Base-by-base conservation (phyloP, 1,140 invertebrate genomes). In the Episyrphus balteatus region DNA sequence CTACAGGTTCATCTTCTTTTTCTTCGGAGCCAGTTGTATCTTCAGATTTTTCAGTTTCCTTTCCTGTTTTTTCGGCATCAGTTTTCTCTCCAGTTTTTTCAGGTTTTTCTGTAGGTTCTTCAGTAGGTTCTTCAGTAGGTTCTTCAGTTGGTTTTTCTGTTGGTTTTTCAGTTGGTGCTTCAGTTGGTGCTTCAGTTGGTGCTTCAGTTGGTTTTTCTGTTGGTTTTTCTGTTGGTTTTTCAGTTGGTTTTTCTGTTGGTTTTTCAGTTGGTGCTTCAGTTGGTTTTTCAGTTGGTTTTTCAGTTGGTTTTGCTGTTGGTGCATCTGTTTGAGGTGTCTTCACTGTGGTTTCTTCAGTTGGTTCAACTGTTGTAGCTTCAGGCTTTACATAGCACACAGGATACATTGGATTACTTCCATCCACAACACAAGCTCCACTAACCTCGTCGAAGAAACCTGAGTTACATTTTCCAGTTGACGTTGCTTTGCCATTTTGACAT, bases 391-490 rank as follows among this genome's bases (percentile, higher is more conserved):
- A 26, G 21, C 21, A 26, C 21, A 26, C 21, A 26, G 21, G 21
- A 8, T 26, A 26, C 21, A 5, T 8, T 8, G 21, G 21, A 26
- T 26, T 26, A 26, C 8, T 8, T 26, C 21, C 21, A 26, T 26
- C 8, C 8, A 5, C 3, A 3, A 26, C 21, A 33, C 39, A 42
- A 44, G 50, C 40, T 5, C 49, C 54, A 8, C 7, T 9, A 14
- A 32, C 13, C 31, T 59, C 57, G 37, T 58, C 48, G 40, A 59
- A 59, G 41, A 39, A 58, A 2, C 33, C 41, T 2, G 9, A 14
- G 13, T 52, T 39, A 13, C 57, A 59, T 38, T 9, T 15, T 17
- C 52, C 49, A 12, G 33, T 17, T 5, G 34, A 45, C 11, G 26
- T 8, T 30, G 50, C 26, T 5, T 55, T 53, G 5, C 57, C 56